Conservation (phyloP, 53 echinoderm and acorn worm genomes). For the Holothuria scabra region DNA sequence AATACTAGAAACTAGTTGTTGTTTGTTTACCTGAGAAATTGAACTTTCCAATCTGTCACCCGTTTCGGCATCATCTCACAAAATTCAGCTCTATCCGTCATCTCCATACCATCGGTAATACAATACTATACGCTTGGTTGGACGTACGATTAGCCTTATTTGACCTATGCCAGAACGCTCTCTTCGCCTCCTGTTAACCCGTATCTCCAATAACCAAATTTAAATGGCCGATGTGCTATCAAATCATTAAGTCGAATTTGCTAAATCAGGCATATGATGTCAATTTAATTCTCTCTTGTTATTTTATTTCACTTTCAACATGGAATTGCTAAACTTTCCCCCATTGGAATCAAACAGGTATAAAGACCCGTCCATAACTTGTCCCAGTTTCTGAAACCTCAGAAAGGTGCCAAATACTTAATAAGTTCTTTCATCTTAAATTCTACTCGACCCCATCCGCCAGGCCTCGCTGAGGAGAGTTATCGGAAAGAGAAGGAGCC, state of each 20-base stretch:
- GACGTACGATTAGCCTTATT: conserved; percentile 38
- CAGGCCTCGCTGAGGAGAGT: conserved; percentile 34
- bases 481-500: neutral
- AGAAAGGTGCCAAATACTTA: conserved; percentile 45
- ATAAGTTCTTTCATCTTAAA: conserved; percentile 41
- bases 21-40: too few species aligned
- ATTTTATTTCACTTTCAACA: conserved; percentile 35
- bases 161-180: conserved; percentile 20
- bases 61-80: too few species aligned
- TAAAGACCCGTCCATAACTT: conserved; percentile 18
- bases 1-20: too few species aligned
- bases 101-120: conserved; percentile 12
- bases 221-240: conserved; percentile 20
- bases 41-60: too few species aligned
- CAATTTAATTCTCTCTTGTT: conserved; percentile 47
- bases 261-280: conserved; percentile 49
- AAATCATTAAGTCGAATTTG: conserved; percentile 43
- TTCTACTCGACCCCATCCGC: conserved; percentile 45
- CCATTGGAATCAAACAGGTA: conserved; percentile 47
- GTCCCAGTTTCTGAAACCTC: conserved; percentile 41
- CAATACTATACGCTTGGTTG: conserved; percentile 26
- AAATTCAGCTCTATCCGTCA: too few species aligned
- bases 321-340: conserved; percentile 23
- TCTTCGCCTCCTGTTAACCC: too few species aligned
- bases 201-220: conserved; percentile 4